Evolutionary conservation across 2,113 vertebrate genomes (phyloP), one percentile per base, ranked within the genome.

Genomic region (Scytalopus superciliaris): DNA sequence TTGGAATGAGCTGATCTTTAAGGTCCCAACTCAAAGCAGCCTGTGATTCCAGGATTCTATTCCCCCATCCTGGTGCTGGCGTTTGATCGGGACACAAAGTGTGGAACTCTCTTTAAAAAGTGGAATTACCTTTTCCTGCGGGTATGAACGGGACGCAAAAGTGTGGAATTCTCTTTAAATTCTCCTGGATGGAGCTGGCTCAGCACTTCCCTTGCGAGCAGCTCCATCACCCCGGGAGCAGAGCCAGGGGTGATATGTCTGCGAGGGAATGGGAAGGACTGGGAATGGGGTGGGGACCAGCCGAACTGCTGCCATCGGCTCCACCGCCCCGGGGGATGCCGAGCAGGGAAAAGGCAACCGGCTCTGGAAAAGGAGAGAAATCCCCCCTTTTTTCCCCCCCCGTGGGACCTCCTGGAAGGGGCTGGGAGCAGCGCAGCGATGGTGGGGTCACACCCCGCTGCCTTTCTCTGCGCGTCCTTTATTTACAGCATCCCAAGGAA

Each of bases 321-420:
- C 6, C 7, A 23, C 49, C 31, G 21, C 50, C 3, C 25, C 1
- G 14, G 11, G 31, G 4, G 21, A 27, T 27, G 57, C 5, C 10
- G 70, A 50, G 12, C 10, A 2, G 45, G 8, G n/a, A 22, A 44
- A 37, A 19, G 8, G 21, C 13, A 17, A 2, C 19, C 23, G 7
- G 0, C 7, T 4, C 18, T 19, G 49, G 28, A 19, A 53, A 25
- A 21, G 35, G 12, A 64, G 39, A 81, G 75, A 11, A 77, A 40
- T 3, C 8, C 0, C 25, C 16, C 17, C 12, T 4, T 2, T 2
- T 1, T 3, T 39, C 16, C 27, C 11, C 9, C 55, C 13, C 42
- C 0, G 27, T 2, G 68, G 42, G 72, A 7, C 25, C 30, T 9
- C 18, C 1, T 31, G 59, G 30, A 21, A 24, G 63, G 56, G 5